Conservation (phyloP, 2,113 vertebrate genomes). For the Rhabdomys dilectus region DNA sequence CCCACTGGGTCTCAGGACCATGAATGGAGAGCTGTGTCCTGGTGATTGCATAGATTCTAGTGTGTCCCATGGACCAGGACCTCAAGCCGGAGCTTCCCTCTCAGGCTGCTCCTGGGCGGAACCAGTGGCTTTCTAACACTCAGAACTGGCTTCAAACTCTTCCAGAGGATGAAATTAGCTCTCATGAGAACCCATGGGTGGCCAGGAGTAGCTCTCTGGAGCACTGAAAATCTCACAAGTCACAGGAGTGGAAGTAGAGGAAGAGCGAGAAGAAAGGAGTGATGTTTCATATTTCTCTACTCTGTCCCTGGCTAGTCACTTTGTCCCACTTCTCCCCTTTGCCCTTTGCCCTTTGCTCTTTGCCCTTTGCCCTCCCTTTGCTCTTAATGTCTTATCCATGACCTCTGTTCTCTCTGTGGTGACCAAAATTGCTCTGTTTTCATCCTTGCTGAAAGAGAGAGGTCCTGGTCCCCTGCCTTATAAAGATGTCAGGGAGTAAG, state of each 20-base stretch:
- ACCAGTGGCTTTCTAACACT: neutral
- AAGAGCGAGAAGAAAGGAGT: too few relatives aligned
- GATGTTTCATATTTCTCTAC: rapidly evolving
- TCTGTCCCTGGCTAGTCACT: neutral
- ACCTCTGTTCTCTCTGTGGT: neutral
- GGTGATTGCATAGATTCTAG: neutral
- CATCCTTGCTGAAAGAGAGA: neutral
- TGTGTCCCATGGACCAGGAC: neutral
- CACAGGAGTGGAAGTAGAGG: neutral
- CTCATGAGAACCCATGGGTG: neutral
- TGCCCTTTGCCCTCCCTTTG: neutral
- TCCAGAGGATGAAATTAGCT: neutral
- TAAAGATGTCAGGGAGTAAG: neutral
- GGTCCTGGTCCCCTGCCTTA: neutral
- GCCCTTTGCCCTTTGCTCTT: neutral
- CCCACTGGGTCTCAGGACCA: neutral
- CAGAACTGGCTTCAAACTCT: neutral
- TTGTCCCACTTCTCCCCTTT: neutral
- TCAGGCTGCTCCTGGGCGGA: neutral
- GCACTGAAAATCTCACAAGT: neutral
- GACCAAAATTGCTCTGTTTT: neutral
- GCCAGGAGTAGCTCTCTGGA: neutral
- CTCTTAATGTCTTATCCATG: rapidly evolving
- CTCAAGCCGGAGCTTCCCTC: neutral
- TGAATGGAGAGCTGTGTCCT: neutral